Evolutionary conservation across 2,888 invertebrate genomes (phyloP).

Genomic region (Actias luna): DNA sequence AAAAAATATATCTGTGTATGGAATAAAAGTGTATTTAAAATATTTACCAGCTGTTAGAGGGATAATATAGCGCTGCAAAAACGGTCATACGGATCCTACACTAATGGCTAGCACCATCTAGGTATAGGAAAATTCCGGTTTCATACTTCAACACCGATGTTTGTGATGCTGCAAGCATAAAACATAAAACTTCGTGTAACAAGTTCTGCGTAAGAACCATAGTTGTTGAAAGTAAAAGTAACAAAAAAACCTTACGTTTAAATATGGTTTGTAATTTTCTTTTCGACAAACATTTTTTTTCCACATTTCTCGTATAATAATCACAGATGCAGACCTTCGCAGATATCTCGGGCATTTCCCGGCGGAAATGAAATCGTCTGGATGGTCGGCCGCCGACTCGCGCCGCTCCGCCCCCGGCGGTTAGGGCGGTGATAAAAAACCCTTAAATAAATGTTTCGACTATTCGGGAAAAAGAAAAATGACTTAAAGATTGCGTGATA

Average conservation of each 20-base stretch:
- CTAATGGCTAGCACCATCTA: too few relatives aligned
- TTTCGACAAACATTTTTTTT: constrained; percentile 9
- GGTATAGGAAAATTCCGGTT: too few relatives aligned
- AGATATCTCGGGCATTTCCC: constrained; percentile 35
- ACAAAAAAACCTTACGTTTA: neutral
- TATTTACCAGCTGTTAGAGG: too few relatives aligned
- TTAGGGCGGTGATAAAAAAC: constrained; percentile 27
- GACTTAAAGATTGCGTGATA: constrained; percentile 4
- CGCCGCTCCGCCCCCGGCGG: constrained; percentile 32
- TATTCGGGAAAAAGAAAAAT: constrained; percentile 13
- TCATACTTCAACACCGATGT: too few relatives aligned
- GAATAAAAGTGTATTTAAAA: too few relatives aligned
- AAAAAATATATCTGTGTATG: too few relatives aligned
- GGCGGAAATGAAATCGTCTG: constrained; percentile 39
- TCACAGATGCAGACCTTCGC: constrained; percentile 18
- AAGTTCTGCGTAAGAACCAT: too few relatives aligned
- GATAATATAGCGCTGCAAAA: too few relatives aligned
- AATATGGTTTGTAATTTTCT: constrained; percentile 4
- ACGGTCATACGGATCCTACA: too few relatives aligned
- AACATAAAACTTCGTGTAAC: too few relatives aligned
- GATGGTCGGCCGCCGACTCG: constrained; percentile 27
- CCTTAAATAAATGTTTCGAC: constrained; percentile 21
- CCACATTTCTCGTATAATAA: constrained; percentile 20
- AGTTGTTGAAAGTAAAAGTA: neutral
- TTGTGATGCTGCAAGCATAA: too few relatives aligned